Conservation (phyloP, 1,140 invertebrate genomes). For the Harlomillsia oculata region DNA sequence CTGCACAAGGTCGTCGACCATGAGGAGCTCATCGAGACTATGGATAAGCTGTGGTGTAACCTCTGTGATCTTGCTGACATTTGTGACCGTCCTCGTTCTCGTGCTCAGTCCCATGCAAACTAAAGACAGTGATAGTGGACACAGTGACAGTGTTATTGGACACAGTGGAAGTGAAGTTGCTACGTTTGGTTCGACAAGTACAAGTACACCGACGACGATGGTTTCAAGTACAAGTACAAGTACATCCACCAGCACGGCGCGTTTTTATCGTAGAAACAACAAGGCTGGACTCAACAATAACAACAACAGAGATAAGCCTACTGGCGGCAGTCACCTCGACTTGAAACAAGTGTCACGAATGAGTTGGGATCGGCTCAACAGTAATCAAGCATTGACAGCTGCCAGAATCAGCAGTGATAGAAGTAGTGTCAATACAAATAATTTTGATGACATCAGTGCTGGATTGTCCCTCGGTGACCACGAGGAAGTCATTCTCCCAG, state of each 20-base stretch:
- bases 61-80: slow-evolving; percentile 7
- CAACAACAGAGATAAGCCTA: not conserved
- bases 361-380: slow-evolving; percentile 32
- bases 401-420: not conserved
- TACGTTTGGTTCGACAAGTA: not conserved
- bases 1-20: too few relatives aligned
- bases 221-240: not conserved
- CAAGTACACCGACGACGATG: not conserved
- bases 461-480: not conserved
- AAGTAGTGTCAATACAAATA: slow-evolving; percentile 1
- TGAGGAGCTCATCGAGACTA: too few relatives aligned
- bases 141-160: too few relatives aligned
- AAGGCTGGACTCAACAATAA: not conserved
- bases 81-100: slow-evolving; percentile 6
- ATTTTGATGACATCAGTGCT: not conserved
- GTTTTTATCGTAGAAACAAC: not conserved
- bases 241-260: not conserved
- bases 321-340: not conserved
- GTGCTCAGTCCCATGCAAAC: slow-evolving; percentile 2
- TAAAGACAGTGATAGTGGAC: too few relatives aligned
- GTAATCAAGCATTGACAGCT: not conserved
- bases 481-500: slow-evolving; percentile 18
- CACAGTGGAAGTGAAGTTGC: too few relatives aligned
- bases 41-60: not conserved
- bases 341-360: slow-evolving; percentile 16